Conservation (phyloP, 2,888 invertebrate species). For the Drosophila macrothrix region DNA sequence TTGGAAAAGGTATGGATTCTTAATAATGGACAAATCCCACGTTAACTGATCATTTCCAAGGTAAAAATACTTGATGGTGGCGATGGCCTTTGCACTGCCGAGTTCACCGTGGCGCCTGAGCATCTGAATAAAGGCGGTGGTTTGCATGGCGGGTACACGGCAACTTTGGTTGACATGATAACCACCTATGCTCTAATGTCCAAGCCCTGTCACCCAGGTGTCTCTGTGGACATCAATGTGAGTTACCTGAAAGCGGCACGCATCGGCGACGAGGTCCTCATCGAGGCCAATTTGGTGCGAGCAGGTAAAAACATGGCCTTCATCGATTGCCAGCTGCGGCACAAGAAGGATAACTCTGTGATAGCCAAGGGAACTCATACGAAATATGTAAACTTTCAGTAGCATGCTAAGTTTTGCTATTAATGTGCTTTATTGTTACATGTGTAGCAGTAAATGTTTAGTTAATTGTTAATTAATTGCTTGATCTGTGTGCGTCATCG, state of each 20-base stretch:
- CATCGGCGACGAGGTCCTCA: slow-evolving; percentile 91
- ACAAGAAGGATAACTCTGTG: slow-evolving; percentile 89
- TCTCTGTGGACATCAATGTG: slow-evolving; percentile 93
- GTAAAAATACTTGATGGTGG: slow-evolving; percentile 86
- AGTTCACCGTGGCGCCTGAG: slow-evolving; percentile 90
- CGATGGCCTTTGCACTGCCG: slow-evolving; percentile 90
- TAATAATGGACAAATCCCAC: background rate
- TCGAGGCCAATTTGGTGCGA: slow-evolving; percentile 91
- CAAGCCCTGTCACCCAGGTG: slow-evolving; percentile 88
- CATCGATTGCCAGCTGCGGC: slow-evolving; percentile 91
- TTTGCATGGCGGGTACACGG: slow-evolving; percentile 94
- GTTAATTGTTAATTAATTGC: slow-evolving; percentile 58
- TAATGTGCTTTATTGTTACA: slow-evolving; percentile 78
- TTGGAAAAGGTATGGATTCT: slow-evolving; percentile 85
- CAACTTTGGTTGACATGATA: slow-evolving; percentile 89
- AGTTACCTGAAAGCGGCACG: slow-evolving; percentile 92
- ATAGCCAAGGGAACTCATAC: slow-evolving; percentile 94
- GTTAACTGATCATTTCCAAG: slow-evolving; percentile 47
- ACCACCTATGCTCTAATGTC: slow-evolving; percentile 92
- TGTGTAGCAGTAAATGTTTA: slow-evolving; percentile 73
- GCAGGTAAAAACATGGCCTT: slow-evolving; percentile 92
- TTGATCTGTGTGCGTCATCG: slow-evolving; percentile 53
- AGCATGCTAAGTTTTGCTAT: slow-evolving; percentile 38
- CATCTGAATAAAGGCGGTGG: slow-evolving; percentile 91
- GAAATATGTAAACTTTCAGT: slow-evolving; percentile 87